phyloP scores from a whole-genome alignment of 2,113 vertebrate genomes.

The Cyanoliseus patagonus region DNA sequence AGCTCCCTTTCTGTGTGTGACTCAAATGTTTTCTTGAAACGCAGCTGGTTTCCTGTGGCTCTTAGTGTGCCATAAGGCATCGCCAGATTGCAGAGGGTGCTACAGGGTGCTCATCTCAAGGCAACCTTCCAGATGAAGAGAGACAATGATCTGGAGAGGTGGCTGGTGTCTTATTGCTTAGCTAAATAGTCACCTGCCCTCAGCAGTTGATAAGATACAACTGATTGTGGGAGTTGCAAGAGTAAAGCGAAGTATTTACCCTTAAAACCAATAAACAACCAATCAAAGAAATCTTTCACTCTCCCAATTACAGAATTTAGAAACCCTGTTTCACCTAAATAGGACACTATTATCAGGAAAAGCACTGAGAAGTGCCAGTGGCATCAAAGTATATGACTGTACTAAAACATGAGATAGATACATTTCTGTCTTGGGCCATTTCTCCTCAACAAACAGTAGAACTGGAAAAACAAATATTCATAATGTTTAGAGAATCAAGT shows the following conservation, averaged over 20 bases:
- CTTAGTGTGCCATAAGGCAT: not conserved
- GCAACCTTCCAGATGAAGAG: not conserved
- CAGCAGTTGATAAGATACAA: not conserved
- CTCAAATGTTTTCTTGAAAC: not conserved
- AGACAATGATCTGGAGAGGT: not conserved
- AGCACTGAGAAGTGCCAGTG: not conserved
- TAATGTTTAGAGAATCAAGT: not conserved
- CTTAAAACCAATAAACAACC: not conserved
- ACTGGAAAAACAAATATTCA: not conserved
- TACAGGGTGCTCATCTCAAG: not conserved
- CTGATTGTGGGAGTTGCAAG: not conserved
- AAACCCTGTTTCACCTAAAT: not conserved
- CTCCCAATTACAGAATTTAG: not conserved
- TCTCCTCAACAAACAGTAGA: not conserved
- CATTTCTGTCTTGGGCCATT: not conserved
- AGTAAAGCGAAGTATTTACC: not conserved
- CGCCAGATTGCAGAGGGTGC: slow-evolving; percentile 6
- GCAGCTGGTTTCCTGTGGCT: not conserved
- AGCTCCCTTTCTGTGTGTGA: not conserved
- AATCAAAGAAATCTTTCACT: not conserved
- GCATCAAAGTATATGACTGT: not conserved
- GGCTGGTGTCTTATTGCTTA: not conserved
- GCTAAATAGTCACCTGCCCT: not conserved
- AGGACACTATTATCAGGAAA: not conserved
- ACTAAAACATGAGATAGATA: not conserved